Evolutionary conservation across 2,113 vertebrate species (phyloP).

Genomic region (Stercorarius parasiticus): DNA sequence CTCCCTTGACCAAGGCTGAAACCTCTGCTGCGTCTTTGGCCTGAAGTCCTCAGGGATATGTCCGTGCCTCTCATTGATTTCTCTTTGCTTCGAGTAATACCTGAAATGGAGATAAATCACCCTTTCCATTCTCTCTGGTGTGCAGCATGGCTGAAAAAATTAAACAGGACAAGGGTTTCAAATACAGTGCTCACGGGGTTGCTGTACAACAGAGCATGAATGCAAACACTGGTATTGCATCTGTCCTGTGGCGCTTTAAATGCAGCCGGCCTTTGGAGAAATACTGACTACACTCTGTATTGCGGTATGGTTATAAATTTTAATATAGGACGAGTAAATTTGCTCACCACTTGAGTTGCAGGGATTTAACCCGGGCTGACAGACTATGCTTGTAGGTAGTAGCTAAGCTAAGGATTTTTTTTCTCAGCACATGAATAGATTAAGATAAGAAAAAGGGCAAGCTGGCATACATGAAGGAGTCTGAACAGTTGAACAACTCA

Average conservation of each 20-base stretch:
- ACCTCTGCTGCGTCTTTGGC: neutral
- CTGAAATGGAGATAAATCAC: constrained; percentile 22
- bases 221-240: neutral
- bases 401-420: neutral
- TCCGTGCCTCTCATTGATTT: neutral
- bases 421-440: neutral
- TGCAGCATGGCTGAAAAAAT: neutral
- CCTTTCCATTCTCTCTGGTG: neutral
- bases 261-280: neutral
- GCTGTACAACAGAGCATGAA: neutral
- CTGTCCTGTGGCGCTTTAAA: neutral
- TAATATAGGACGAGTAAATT: neutral
- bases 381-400: neutral
- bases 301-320: neutral
- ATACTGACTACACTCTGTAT: neutral
- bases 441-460: neutral
- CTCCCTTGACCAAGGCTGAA: neutral
- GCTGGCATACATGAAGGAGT: neutral
- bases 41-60: neutral
- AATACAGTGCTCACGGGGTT: neutral
- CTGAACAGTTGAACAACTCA: neutral
- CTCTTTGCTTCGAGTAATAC: neutral
- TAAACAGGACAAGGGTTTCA: neutral
- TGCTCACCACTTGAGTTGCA: neutral
- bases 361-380: neutral